These are phyloP conservation scores for Spicauda simplicius DNA, from an alignment of 2,888 invertebrate species.

Conservation along the genomic window DNA sequence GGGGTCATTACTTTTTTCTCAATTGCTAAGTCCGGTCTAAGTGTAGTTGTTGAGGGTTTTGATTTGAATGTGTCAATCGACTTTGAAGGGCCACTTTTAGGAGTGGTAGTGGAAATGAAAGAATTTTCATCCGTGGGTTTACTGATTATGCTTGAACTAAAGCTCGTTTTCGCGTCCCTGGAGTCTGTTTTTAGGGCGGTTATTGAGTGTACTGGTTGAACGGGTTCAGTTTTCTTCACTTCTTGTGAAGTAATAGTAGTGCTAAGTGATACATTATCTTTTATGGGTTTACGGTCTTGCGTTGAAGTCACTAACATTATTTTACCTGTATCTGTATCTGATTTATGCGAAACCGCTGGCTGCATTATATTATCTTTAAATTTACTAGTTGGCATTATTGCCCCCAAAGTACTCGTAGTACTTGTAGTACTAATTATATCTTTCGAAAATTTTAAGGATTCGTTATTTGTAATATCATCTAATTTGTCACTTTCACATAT, in stretches of 20 bases:
- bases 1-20: background rate
- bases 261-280: background rate
- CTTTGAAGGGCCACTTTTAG: background rate
- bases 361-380: constrained; percentile 1
- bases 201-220: background rate
- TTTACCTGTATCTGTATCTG: background rate
- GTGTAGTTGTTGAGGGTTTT: background rate
- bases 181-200: background rate
- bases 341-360: background rate
- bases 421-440: background rate
- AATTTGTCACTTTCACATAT: constrained; percentile 34
- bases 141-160: background rate
- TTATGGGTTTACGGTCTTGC: background rate
- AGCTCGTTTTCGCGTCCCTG: background rate
- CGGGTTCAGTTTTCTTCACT: background rate
- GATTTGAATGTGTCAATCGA: background rate
- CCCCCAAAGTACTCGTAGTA: background rate
- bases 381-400: background rate
- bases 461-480: background rate
- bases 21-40: background rate
- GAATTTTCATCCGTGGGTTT: background rate
- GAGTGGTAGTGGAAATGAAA: background rate
- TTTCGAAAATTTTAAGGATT: background rate
- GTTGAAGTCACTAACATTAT: background rate
- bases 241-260: background rate